These are phyloP conservation scores for Lacerta agilis DNA, from an alignment of 2,797 vertebrate species.

Conservation along the genomic window DNA sequence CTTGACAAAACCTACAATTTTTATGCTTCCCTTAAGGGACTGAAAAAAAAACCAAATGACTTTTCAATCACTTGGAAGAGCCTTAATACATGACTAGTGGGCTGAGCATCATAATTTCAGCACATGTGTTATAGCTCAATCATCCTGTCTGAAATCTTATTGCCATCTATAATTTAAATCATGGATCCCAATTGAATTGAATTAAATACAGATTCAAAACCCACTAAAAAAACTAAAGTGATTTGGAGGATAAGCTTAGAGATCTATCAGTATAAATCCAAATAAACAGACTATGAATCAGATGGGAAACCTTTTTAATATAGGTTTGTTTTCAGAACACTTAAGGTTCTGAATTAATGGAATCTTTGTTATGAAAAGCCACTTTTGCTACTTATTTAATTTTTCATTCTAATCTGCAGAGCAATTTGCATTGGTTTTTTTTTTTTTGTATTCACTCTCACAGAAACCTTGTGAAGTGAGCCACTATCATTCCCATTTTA, in stretches of 20 bases:
- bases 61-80: not conserved
- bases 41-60: not conserved
- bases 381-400: not conserved
- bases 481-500: too few species aligned
- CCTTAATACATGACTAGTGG: not conserved
- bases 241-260: not conserved
- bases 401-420: not conserved
- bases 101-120: not conserved
- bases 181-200: not conserved
- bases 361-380: not conserved
- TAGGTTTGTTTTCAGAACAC: too few species aligned
- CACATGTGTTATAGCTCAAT: not conserved
- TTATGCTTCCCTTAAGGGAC: not conserved
- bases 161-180: not conserved
- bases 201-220: conserved; percentile 6
- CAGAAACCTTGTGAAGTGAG: not conserved
- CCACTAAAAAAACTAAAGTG: not conserved
- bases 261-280: not conserved
- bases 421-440: too few species aligned
- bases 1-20: not conserved
- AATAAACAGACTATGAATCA: not conserved
- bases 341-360: too few species aligned
- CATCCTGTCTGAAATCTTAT: not conserved
- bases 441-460: not conserved
- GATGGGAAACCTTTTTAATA: too few species aligned